Base-by-base conservation (phyloP, 2,797 vertebrate species). In the Galago senegalensis region DNA sequence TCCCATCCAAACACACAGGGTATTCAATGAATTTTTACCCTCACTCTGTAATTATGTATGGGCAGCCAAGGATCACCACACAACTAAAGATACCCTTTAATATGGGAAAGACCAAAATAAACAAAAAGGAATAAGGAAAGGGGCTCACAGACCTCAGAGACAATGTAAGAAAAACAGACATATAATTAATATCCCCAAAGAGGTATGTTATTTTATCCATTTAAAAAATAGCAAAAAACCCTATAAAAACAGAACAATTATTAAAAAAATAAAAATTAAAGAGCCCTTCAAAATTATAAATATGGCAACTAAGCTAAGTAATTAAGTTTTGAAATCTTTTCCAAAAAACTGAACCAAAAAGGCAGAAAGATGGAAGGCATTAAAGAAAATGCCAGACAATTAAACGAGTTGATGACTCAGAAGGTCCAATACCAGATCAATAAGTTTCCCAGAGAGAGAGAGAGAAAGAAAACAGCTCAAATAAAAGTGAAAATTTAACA, bases 241-340 rank as follows among this genome's bases (percentile, higher is more conserved):
- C 49, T 65, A 23, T 56, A 31, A 82, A 94, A 67, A 81, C 25
- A 91, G 49, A 69, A 84, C 29, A 73, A 84, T 2, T 17, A 31
- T 40, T 76, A 40, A 84, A 80, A 40, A 83, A 83, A 69, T 73
- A 73, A 76, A 89, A 69, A 72, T 17, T 77, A 69, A 70, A 89
- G 53, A 79, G 34, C 34, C 56, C 31, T 93, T 85, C 34, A 95
- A 89, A 89, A 80, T 81, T 81, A 94, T 53, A 96, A 81, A 61
- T 46, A 90, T 72, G 25, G 27, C 43, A 89, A 77, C 53, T 29
- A 63, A 94, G 89, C 63, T 76, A 91, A 79, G 27, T 31, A 88
- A 83, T 43, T 75, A 92, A 43, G 16, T 60, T 89, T 49, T 67
- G 81, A 65, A 92, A 40, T 17, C 18, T 25, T 89, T 92, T 95